Evolutionary conservation across 2,797 vertebrate species (phyloP).

Genomic region (Sylvia borin): DNA sequence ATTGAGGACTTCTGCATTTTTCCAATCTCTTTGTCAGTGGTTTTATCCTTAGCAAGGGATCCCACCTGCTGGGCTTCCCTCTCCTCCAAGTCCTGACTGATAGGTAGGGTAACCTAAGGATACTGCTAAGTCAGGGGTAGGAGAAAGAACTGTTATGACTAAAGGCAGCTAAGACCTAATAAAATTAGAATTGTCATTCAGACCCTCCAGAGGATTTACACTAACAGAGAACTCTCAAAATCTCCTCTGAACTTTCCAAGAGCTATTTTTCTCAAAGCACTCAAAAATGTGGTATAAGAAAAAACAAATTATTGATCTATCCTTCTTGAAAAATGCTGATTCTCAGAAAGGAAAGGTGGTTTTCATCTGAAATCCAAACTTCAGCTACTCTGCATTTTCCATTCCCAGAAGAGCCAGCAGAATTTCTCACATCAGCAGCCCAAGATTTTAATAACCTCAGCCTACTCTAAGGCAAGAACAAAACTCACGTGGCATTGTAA

Average conservation of each 20-base stretch:
- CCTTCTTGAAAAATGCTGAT: background rate
- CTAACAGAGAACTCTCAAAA: background rate
- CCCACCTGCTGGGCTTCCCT: background rate
- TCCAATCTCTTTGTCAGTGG: background rate
- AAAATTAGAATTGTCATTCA: background rate
- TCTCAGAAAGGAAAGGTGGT: background rate
- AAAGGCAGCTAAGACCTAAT: background rate
- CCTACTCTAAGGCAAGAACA: background rate
- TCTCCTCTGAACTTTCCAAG: background rate
- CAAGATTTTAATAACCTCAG: background rate
- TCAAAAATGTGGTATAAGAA: background rate
- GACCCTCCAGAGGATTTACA: background rate
- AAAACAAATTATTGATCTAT: background rate
- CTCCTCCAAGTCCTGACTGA: background rate
- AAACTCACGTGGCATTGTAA: conserved; percentile 75
- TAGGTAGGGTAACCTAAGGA: background rate
- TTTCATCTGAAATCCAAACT: background rate
- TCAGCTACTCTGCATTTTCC: background rate
- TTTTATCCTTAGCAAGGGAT: background rate
- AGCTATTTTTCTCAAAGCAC: background rate
- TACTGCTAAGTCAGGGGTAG: background rate
- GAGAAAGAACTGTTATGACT: background rate
- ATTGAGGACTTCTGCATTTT: background rate
- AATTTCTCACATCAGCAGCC: background rate
- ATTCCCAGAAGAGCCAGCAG: background rate